phyloP scores from a whole-genome alignment of 1,140 invertebrate species.

The Drosophila kurseongensis region DNA sequence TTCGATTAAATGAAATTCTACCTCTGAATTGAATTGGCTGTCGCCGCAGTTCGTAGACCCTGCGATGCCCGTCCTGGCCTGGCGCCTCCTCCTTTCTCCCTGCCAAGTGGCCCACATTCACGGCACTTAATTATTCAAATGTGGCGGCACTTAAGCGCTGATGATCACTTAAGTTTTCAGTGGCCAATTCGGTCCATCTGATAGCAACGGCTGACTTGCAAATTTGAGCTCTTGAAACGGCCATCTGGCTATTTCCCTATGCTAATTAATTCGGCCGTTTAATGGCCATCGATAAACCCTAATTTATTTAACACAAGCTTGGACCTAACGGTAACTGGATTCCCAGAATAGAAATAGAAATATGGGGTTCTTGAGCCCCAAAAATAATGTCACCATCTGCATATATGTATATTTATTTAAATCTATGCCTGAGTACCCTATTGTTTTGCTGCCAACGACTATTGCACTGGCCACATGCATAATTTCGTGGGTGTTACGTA shows the following conservation, averaged over 20 bases:
- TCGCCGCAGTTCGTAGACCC: conserved; percentile 18
- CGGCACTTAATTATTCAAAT: conserved; percentile 9
- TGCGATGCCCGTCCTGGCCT: neutral
- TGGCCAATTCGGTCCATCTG: conserved; percentile 7
- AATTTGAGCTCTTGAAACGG: conserved; percentile 5
- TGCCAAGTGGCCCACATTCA: conserved; percentile 5
- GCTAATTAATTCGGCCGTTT: conserved; percentile 31
- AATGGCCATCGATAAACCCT: conserved; percentile 11
- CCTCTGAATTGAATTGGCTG: conserved; percentile 38
- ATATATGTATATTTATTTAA: neutral
- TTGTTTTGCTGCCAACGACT: neutral
- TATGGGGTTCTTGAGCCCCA: conserved; percentile 1
- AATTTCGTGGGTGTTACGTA: conserved; percentile 14
- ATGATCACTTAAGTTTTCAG: conserved; percentile 7
- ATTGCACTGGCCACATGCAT: neutral
- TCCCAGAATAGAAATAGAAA: neutral
- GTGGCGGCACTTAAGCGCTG: neutral
- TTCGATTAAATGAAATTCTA: conserved; percentile 56
- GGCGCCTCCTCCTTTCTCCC: neutral
- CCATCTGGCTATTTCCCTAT: conserved; percentile 39
- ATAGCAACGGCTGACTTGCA: conserved; percentile 20
- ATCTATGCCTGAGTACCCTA: neutral
- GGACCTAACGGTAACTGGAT: neutral
- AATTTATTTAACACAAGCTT: conserved; percentile 3
- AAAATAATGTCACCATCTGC: neutral